Evolutionary conservation across 2,797 vertebrate genomes (phyloP).

Genomic region (Rhabdomys pumilio): DNA sequence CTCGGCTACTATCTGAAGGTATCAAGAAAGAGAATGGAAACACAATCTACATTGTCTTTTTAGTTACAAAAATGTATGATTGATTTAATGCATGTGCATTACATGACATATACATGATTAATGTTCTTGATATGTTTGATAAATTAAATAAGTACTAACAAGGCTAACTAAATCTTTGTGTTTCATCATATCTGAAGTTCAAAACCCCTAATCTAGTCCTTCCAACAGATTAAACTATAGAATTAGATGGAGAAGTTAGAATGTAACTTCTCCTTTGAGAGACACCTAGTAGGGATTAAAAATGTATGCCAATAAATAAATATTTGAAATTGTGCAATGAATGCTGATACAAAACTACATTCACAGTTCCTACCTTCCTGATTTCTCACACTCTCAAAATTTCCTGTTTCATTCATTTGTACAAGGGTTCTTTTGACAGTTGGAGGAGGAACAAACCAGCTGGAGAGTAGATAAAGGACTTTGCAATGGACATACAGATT

Average conservation of each 20-base stretch:
- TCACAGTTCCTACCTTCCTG: background rate
- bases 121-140: background rate
- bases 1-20: background rate
- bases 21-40: background rate
- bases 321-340: background rate
- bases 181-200: background rate
- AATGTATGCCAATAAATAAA: background rate
- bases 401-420: background rate
- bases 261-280: background rate
- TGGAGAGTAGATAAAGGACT: background rate
- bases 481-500: background rate
- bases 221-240: background rate
- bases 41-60: background rate
- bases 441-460: background rate
- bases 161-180: background rate
- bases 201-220: constrained; percentile 9
- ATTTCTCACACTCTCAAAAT: background rate
- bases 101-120: background rate
- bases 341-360: background rate
- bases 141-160: background rate
- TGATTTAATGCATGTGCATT: background rate
- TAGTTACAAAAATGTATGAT: background rate
- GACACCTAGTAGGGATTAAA: background rate
- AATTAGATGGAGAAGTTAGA: background rate
- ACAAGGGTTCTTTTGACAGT: background rate